phyloP scores from a whole-genome alignment of 2,113 vertebrate genomes.

The Caretta caretta region DNA sequence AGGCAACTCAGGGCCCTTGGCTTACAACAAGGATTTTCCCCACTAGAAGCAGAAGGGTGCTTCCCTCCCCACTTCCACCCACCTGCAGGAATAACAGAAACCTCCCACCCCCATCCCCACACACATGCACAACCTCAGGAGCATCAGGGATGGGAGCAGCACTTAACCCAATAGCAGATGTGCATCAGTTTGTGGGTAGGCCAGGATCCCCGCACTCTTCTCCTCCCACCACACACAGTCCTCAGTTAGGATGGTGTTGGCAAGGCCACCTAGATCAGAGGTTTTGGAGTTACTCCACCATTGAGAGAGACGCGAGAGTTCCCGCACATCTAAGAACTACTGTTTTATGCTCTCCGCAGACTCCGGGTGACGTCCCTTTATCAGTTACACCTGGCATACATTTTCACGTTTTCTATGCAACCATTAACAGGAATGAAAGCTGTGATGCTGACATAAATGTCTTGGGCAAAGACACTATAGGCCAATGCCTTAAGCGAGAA shows the following conservation, averaged over 20 bases:
- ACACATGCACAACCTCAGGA: neutral
- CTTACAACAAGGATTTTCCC: neutral
- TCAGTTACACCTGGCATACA: neutral
- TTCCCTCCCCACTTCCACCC: neutral
- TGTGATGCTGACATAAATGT: neutral
- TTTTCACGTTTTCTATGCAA: neutral
- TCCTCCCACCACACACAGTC: neutral
- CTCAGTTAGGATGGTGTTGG: neutral
- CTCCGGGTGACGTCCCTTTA: neutral
- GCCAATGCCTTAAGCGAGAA: neutral
- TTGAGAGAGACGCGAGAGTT: neutral
- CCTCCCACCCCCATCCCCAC: neutral
- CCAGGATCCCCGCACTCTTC: neutral
- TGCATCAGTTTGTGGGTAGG: neutral
- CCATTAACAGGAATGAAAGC: neutral
- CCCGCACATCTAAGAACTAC: neutral
- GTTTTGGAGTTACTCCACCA: neutral
- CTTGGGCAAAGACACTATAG: neutral
- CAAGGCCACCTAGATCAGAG: neutral
- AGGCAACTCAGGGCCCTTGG: neutral
- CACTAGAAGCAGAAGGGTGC: neutral
- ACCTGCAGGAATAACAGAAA: neutral
- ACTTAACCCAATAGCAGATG: neutral
- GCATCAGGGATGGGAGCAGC: neutral
- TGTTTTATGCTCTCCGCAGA: neutral